These are phyloP conservation scores for Ariopsis seemanni DNA, from an alignment of 2,113 vertebrate genomes.

Conservation along the genomic window DNA sequence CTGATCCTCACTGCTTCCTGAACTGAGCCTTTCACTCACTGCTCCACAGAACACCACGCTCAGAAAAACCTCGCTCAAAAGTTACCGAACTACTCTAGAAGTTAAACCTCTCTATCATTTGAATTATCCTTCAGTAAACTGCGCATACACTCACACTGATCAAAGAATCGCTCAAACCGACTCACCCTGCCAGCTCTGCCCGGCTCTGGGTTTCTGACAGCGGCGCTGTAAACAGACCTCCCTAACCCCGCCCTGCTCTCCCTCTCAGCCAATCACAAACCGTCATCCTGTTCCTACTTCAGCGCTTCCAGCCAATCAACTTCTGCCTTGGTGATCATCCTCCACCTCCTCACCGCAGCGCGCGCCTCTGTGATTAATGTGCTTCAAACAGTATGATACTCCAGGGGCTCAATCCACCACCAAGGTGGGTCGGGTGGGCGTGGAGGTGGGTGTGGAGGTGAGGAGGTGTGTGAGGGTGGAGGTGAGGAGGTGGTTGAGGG, in stretches of 20 bases:
- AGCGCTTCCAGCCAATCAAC: constrained; percentile 62
- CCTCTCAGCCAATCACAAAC: constrained; percentile 61
- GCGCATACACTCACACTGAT: rapidly evolving
- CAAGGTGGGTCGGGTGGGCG: too few relatives aligned
- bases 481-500: too few relatives aligned
- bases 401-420: too few relatives aligned
- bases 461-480: too few relatives aligned
- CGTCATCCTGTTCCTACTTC: constrained; percentile 36
- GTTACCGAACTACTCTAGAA: neutral
- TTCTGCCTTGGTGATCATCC: neutral
- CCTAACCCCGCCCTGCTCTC: constrained; percentile 61
- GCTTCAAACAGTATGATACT: too few relatives aligned
- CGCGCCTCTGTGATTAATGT: too few relatives aligned
- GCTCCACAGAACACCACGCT: neutral
- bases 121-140: neutral
- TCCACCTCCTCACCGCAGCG: too few relatives aligned
- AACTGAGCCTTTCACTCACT: neutral
- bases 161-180: neutral
- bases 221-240: constrained; percentile 66
- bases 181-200: neutral
- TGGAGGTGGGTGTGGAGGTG: too few relatives aligned
- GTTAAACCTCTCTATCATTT: neutral
- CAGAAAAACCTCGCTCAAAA: neutral
- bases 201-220: neutral
- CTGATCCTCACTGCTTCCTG: neutral